Evolutionary conservation across 2,113 vertebrate genomes (phyloP).

Genomic region (Myxocyprinus asiaticus): DNA sequence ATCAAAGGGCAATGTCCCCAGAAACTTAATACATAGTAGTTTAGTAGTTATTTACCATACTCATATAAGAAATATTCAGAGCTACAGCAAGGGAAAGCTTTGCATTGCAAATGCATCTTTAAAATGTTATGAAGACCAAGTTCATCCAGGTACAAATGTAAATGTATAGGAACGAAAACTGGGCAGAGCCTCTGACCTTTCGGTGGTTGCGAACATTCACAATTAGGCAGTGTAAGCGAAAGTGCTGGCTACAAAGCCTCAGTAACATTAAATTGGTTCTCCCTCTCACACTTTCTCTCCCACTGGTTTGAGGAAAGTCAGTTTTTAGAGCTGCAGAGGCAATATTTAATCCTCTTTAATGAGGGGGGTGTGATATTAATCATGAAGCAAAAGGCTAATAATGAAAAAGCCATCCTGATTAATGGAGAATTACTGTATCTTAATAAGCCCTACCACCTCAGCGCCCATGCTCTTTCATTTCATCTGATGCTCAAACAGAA

Average conservation of each 20-base stretch:
- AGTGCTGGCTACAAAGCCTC: not conserved
- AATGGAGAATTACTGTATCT: constrained; percentile 42
- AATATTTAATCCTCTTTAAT: constrained; percentile 45
- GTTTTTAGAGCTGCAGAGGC: constrained; percentile 35
- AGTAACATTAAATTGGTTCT: not conserved
- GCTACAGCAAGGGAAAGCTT: not conserved
- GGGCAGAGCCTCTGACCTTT: constrained; percentile 7
- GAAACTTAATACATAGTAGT: not conserved
- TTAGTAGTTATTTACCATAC: constrained; percentile 13
- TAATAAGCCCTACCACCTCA: constrained; percentile 34
- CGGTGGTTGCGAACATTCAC: not conserved
- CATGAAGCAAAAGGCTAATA: constrained; percentile 46
- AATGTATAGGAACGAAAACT: not conserved
- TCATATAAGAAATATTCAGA: not conserved
- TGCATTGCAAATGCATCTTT: not conserved
- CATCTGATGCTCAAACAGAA: constrained; percentile 47
- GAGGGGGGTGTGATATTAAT: constrained; percentile 46
- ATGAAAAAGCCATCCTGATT: constrained; percentile 47
- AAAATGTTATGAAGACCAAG: not conserved
- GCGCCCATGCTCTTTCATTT: constrained; percentile 36
- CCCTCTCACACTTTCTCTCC: not conserved
- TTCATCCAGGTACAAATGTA: not conserved
- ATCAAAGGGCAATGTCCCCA: constrained; percentile 22
- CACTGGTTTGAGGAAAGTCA: constrained; percentile 6
- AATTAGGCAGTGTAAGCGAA: not conserved